These are phyloP conservation scores for Drosophila niveifrons DNA, from an alignment of 2,888 invertebrate species.

Conservation along the genomic window DNA sequence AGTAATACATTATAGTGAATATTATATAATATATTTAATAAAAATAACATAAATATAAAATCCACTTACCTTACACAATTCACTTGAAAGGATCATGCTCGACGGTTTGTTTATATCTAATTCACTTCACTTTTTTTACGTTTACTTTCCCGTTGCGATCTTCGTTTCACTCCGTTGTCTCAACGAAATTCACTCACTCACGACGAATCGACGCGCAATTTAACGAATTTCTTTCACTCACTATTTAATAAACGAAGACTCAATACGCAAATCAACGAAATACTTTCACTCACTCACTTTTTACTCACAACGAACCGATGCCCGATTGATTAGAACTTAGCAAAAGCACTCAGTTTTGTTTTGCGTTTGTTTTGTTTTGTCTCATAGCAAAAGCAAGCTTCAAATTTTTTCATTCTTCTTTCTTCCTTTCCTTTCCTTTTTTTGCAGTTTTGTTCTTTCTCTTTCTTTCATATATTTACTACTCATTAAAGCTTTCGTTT, in stretches of 20 bases:
- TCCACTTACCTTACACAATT: neutral
- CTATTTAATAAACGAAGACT: neutral
- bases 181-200: neutral
- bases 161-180: neutral
- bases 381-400: too few relatives aligned
- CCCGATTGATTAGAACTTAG: neutral
- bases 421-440: neutral
- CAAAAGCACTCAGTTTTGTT: too few relatives aligned
- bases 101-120: neutral
- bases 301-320: neutral
- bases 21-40: too few relatives aligned
- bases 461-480: too few relatives aligned
- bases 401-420: neutral
- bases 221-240: too few relatives aligned
- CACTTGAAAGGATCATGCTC: too few relatives aligned
- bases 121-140: neutral
- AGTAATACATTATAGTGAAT: too few relatives aligned
- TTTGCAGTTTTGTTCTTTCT: neutral
- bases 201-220: neutral
- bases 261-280: neutral
- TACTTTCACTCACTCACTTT: too few relatives aligned
- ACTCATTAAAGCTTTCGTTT: neutral
- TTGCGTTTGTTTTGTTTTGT: too few relatives aligned
- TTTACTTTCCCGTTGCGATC: neutral
- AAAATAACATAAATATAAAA: too few relatives aligned